A percentile compares a stretch with the other conserved stretches of the same genome.
These are phyloP conservation scores for Pyrocephalus nanus DNA, from an alignment of 2,797 vertebrate genomes.

Conservation along the genomic window DNA sequence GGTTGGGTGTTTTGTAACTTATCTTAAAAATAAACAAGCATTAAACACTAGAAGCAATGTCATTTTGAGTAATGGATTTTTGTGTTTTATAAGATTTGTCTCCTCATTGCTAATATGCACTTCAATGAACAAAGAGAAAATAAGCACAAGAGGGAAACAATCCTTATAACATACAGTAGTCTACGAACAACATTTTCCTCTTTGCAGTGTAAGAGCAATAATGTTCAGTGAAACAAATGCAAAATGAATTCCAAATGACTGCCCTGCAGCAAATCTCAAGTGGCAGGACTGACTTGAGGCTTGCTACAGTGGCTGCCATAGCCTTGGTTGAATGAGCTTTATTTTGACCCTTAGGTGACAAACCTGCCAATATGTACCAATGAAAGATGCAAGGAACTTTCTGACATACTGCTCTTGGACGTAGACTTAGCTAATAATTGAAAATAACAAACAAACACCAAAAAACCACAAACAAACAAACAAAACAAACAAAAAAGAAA, in stretches of 20 bases:
- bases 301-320: background rate
- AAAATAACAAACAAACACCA: background rate
- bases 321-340: conserved; percentile 10
- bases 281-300: conserved; percentile 12
- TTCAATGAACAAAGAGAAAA: background rate
- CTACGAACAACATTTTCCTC: background rate
- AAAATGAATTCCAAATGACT: conserved; percentile 41
- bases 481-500: too few species aligned
- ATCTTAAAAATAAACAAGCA: conserved; percentile 10
- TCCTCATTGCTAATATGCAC: background rate
- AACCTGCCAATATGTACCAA: conserved; percentile 22
- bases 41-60: background rate
- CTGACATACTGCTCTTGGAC: background rate
- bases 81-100: background rate
- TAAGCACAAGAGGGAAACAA: background rate
- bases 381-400: conserved; percentile 24
- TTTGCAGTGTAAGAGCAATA: background rate
- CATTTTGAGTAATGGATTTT: background rate
- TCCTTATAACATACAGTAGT: background rate
- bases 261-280: conserved; percentile 21
- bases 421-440: background rate
- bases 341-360: conserved; percentile 38
- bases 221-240: conserved; percentile 20
- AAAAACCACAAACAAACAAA: too few species aligned
- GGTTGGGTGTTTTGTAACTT: background rate